Conservation (phyloP, 2,888 invertebrate genomes). For the Chelonus formosanus region DNA sequence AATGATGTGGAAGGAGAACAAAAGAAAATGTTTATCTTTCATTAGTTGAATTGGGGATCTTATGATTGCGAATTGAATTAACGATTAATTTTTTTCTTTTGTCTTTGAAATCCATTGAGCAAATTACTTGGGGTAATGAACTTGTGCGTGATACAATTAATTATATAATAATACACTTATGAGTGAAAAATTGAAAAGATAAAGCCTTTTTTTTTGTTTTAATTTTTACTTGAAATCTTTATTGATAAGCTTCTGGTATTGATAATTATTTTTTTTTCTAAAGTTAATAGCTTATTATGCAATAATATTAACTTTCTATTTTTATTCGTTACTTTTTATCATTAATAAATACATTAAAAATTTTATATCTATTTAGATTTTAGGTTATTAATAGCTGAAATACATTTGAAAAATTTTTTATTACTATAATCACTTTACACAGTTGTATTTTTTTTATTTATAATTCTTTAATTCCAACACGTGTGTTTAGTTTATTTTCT, state of each 20-base stretch:
- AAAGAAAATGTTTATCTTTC: not conserved
- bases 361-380: too few species aligned
- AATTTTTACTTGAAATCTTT: not conserved
- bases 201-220: not conserved
- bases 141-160: not conserved
- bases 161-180: not conserved
- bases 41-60: not conserved
- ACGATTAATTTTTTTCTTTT: slow-evolving; percentile 3
- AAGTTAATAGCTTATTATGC: too few species aligned
- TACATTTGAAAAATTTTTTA: too few species aligned
- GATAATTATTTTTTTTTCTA: not conserved
- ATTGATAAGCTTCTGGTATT: not conserved
- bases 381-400: too few species aligned
- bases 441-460: too few species aligned
- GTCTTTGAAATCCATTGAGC: not conserved
- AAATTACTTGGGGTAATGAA: slow-evolving; percentile 1
- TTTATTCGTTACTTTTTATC: too few species aligned
- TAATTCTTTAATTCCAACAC: too few species aligned
- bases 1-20: not conserved
- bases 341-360: too few species aligned
- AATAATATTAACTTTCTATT: too few species aligned
- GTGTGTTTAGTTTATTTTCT: too few species aligned
- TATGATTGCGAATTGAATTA: not conserved
- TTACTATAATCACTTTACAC: too few species aligned
- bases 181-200: not conserved